Conservation (phyloP, 2,797 vertebrate species). For the Lacerta agilis region DNA sequence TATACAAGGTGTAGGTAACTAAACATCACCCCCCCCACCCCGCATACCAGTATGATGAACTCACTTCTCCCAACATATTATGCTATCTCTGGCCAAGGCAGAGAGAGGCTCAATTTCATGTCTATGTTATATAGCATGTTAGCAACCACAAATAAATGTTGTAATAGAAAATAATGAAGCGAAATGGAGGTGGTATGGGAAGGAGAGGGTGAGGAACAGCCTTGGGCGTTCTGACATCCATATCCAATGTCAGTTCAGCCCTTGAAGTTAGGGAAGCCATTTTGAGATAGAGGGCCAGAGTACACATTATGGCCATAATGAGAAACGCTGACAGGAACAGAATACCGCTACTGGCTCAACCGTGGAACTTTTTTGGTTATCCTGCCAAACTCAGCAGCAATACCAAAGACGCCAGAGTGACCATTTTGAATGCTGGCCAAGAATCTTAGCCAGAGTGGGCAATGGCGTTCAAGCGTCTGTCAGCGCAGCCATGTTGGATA, state of each 20-base stretch:
- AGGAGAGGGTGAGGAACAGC: neutral
- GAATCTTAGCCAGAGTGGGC: neutral
- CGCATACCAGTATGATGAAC: neutral
- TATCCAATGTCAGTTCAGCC: neutral
- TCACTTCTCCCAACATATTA: neutral
- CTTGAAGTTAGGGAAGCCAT: neutral
- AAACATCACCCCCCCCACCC: neutral
- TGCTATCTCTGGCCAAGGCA: neutral
- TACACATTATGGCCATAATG: too few species aligned
- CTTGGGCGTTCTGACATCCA: neutral
- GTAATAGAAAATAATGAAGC: conserved; percentile 21
- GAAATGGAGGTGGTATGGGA: conserved; percentile 54
- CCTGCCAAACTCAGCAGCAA: neutral
- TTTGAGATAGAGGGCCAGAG: neutral
- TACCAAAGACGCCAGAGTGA: neutral
- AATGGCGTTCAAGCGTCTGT: neutral
- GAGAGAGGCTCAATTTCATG: neutral
- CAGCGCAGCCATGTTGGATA: neutral
- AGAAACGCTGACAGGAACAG: neutral
- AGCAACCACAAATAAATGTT: neutral
- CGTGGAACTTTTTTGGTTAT: neutral
- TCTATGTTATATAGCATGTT: neutral
- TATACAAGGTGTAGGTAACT: neutral
- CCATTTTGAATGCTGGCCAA: neutral
- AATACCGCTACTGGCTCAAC: too few species aligned